phyloP scores from a whole-genome alignment of 2,113 vertebrate species.

The Onychostoma macrolepis region DNA sequence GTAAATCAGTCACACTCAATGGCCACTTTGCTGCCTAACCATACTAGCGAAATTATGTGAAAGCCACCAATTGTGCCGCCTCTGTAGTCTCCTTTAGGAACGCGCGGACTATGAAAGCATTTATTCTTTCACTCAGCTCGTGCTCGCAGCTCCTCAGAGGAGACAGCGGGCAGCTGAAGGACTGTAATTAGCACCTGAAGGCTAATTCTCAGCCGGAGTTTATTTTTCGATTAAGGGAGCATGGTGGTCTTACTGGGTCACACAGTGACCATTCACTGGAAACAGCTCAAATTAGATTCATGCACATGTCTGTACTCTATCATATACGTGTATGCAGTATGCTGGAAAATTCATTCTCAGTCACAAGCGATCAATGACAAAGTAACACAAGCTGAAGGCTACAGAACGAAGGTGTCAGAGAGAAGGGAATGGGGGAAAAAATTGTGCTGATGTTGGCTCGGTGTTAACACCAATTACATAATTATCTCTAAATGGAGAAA shows the following conservation, averaged over 20 bases:
- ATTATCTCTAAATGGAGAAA: constrained; percentile 55
- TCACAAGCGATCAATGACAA: neutral
- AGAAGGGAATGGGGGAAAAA: neutral
- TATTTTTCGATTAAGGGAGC: constrained; percentile 51
- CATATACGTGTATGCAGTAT: neutral
- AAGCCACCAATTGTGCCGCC: constrained; percentile 21
- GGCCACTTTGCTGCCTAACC: constrained; percentile 34
- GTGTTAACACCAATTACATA: constrained; percentile 52
- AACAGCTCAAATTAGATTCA: constrained; percentile 11
- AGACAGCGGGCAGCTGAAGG: constrained; percentile 49
- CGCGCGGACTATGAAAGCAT: constrained; percentile 27
- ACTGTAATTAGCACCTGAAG: constrained; percentile 53
- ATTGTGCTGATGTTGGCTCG: constrained; percentile 23
- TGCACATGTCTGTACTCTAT: neutral
- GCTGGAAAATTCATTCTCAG: neutral
- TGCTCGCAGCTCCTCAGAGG: constrained; percentile 16
- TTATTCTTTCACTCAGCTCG: constrained; percentile 35
- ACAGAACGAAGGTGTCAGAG: neutral
- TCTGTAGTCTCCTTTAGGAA: constrained; percentile 25
- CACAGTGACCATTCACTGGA: constrained; percentile 33
- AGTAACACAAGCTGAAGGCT: neutral
- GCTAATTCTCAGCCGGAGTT: constrained; percentile 42
- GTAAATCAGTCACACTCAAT: constrained; percentile 28
- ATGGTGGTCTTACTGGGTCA: constrained; percentile 39
- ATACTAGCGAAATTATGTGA: constrained; percentile 14